Base-by-base conservation (phyloP, 2,888 invertebrate genomes). In the Coenonympha glycerion region DNA sequence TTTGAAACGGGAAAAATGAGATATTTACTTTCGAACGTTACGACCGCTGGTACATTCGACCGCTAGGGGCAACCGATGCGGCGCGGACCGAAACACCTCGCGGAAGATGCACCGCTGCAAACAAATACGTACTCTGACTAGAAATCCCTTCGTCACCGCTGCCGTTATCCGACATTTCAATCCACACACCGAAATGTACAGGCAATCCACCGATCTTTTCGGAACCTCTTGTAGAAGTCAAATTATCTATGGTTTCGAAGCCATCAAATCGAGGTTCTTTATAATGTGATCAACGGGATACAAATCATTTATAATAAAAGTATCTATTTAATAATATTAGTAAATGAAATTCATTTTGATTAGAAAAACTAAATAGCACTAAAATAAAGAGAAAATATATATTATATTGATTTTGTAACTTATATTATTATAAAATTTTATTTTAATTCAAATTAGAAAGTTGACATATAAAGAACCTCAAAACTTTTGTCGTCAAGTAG, bases 121-220 rank as follows among this genome's bases (percentile, higher is more conserved):
- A 76, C 73, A 70, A 71, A 80, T 87, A 91, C 92, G 89, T 90
- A 92, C 92, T 92, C 91, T 92, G 91, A 89, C 91, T 91, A 89
- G 91, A 91, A 88, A 91, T 90, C 83, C 91, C 92, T 87, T 92
- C 92, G 90, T 92, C 92, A 81, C 91, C 92, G 88, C 92, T 92
- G 87, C 92, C 92, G 89, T 91, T 90, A 90, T 92, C 92, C 89
- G 92, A 92, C 92, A 92, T 92, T 78, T 81, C 87, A 90, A 88
- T 82, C 83, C 85, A 80, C 85, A 80, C 85, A 83, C 85, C 85
- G 79, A 84, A 77, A 75, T 83, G 79, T 82, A 85, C 84, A 65
- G 60, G 81, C 85, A 75, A 83, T 76, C 76, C 84, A 73, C 81
- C 81, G 78, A 82, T 82, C 80, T 80, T 83, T 82, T 74, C 71